phyloP scores from a whole-genome alignment of 2,113 vertebrate species.

The Macaca nemestrina region DNA sequence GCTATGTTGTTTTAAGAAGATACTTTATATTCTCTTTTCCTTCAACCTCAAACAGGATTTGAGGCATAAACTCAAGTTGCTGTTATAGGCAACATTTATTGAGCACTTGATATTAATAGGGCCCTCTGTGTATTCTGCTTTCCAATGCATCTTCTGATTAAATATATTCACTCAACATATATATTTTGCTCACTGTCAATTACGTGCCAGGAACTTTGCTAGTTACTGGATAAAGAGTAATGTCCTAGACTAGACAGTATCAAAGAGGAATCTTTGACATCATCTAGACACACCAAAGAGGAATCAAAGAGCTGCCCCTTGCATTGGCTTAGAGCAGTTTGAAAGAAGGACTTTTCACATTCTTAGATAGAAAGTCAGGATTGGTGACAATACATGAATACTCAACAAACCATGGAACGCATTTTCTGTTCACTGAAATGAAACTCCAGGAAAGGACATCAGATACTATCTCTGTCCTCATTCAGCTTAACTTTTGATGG shows the following conservation, averaged over 20 bases:
- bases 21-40: neutral
- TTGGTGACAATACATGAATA: neutral
- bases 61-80: neutral
- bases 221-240: neutral
- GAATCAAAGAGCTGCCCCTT: neutral
- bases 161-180: neutral
- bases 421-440: neutral
- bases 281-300: neutral
- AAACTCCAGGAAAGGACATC: neutral
- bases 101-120: neutral
- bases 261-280: too few species aligned
- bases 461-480: neutral
- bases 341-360: neutral
- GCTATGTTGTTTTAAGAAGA: neutral
- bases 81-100: neutral
- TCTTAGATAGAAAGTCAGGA: neutral
- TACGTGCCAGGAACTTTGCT: neutral
- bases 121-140: neutral
- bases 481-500: neutral
- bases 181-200: neutral
- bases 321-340: neutral
- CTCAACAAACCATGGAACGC: neutral
- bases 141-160: neutral
- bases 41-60: neutral
- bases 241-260: neutral